Evolutionary conservation across 1,140 invertebrate genomes (phyloP), one percentile per base, ranked within the genome.

Genomic region (Oryctes rhinoceros): DNA sequence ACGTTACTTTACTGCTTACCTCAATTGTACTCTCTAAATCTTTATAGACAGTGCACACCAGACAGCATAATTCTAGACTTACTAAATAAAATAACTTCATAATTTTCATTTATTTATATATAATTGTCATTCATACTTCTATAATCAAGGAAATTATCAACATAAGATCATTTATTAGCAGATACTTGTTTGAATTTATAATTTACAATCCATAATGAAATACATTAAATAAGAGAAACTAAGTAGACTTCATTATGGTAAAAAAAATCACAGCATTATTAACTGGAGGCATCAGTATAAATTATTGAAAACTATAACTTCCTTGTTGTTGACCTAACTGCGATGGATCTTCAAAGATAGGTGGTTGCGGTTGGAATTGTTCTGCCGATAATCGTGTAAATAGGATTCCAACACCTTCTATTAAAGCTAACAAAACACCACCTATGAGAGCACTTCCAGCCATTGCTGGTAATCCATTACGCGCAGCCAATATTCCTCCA

Each of bases 321-420:
- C 47, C 47, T 20, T 15, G 10, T 37, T 49, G 77, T 49, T 35
- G 80, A 13, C 83, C 81, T 59, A 86, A 78, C 44, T 84, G 83
- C 49, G 91, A 90, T 7, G 94, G 93, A 86, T 95, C 94, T 85
- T 95, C 93, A 79, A 93, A 90, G 71, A 92, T 89, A 1, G 94
- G 91, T 24, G 91, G 89, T 79, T 93, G 91, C 65, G 96, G 96
- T 89, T 94, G 93, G 88, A 97, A 98, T 85, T 97, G 96, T 85
- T 98, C 96, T 1, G 97, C 96, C 47, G 94, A 93, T 84, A 96
- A 90, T 86, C 96, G 91, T 18, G 96, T 98, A 84, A 98, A 94
- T 85, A 98, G 89, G 83, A 99, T 98, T 79, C 97, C 96, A 82
- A 99, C 92, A 80, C 98, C 98, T 92, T 99, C 98, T 83, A 99